Base-by-base conservation (phyloP, 2,797 vertebrate genomes). In the Naso thynnoides region DNA sequence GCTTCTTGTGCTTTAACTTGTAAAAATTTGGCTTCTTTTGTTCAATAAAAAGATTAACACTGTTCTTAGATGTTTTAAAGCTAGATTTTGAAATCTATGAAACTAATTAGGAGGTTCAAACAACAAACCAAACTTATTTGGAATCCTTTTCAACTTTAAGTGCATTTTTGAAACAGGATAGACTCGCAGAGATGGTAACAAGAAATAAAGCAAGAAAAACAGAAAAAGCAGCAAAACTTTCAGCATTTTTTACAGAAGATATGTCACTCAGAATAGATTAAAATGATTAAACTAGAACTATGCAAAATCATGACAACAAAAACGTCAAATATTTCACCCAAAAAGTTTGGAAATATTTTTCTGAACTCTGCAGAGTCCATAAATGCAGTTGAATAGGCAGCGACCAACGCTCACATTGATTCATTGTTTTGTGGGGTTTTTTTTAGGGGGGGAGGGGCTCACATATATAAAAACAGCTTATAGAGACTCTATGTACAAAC, bases 271-370 rank as follows among this genome's bases (percentile, higher is more conserved):
- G 52, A 70, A n/a, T 19, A 48, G 24, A 31, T 23, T 26, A 42
- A 78, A 70, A 67, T 73, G 44, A 36, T 89, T 33, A 3, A 75
- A 67, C 72, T 44, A 80, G 73, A 49, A 76, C 55, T 91, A 86
- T 90, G 88, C 88, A 88, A 88, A 90, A 57, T 79, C 1, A 21
- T 67, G 75, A 70, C 53, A 66, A 77, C 16, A 8, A 42, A 69
- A 74, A n/a, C n/a, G 31, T 33, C 31, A 33, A 33, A 33, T 9
- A n/a, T 9, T 33, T 33, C 31, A 7, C 6, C 31, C 9, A 3
- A 33, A 33, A 33, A 9, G 31, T 33, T 33, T 33, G 31, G 31
- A 33, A 6, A 6, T 9, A n/a, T 33, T 33, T 33, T 6, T 33
- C 31, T 11, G 38, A 56, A 16, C 8, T 56, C 29, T 18, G 48